Percentiles rank a stretch among this genome's conserved stretches.
phyloP scores from a whole-genome alignment of 2,113 vertebrate species.

The Epinephelus moara region DNA sequence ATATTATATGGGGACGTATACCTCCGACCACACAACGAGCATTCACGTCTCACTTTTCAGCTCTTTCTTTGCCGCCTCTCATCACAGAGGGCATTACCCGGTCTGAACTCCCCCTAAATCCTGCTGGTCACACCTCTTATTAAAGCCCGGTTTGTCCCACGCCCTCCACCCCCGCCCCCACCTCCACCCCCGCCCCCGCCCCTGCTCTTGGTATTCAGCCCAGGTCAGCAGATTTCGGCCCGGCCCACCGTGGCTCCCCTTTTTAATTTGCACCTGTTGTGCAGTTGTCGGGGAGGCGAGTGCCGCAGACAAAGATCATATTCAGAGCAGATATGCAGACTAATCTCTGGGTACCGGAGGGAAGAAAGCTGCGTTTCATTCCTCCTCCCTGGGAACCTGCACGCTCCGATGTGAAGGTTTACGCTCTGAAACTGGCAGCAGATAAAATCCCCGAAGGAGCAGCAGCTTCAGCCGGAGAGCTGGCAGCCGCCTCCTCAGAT shows the following conservation, averaged over 20 bases:
- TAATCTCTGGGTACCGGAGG: constrained; percentile 88
- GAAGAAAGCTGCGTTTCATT: constrained; percentile 77
- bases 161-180: constrained; percentile 72
- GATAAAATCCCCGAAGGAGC: constrained; percentile 32
- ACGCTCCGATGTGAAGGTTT: constrained; percentile 78
- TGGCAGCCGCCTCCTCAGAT: neutral
- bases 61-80: constrained; percentile 58
- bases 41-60: constrained; percentile 91
- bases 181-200: constrained; percentile 50
- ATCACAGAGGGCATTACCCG: constrained; percentile 90
- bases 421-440: neutral
- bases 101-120: constrained; percentile 93
- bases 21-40: constrained; percentile 95
- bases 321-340: constrained; percentile 96
- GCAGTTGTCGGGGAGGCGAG: constrained; percentile 98
- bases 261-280: constrained; percentile 99
- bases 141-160: constrained; percentile 93
- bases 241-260: constrained; percentile 91
- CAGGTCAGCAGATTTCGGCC: constrained; percentile 96
- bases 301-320: constrained; percentile 99
- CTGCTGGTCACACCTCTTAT: constrained; percentile 97
- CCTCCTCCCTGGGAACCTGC: constrained; percentile 76
- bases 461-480: no score
- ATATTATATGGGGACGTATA: constrained; percentile 90
- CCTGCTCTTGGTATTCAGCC: constrained; percentile 97